These are phyloP conservation scores for Andrena minutula DNA, from an alignment of 2,888 invertebrate genomes.

Conservation along the genomic window DNA sequence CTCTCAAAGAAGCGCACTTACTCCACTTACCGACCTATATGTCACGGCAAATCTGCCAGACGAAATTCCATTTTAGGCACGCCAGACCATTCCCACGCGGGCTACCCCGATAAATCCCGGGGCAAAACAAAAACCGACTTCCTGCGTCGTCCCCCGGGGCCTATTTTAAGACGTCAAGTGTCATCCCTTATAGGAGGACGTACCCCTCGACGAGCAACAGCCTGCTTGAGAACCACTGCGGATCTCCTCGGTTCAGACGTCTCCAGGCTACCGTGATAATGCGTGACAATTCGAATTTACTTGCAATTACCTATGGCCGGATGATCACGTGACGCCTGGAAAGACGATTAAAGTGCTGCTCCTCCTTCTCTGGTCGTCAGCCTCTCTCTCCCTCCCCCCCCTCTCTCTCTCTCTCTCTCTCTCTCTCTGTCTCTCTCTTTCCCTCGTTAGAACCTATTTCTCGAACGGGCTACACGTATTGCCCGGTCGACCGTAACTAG, in stretches of 20 bases:
- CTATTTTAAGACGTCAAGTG: conserved; percentile 61
- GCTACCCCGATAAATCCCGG: conserved; percentile 41
- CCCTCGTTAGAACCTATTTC: conserved; percentile 25
- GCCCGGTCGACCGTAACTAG: conserved; percentile 67
- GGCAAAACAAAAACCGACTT: conserved; percentile 55
- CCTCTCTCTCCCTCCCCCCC: conserved; percentile 1
- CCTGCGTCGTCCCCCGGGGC: conserved; percentile 20
- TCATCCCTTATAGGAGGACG: conserved; percentile 33
- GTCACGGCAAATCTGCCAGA: conserved; percentile 30
- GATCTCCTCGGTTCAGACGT: conserved; percentile 40
- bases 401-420: conserved; percentile 1
- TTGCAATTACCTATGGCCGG: conserved; percentile 76
- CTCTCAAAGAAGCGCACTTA: neutral
- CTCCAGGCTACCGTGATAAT: conserved; percentile 74
- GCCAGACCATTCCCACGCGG: conserved; percentile 45
- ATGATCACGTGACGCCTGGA: conserved; percentile 72
- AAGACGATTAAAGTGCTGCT: conserved; percentile 67
- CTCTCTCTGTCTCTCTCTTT: conserved; percentile 11
- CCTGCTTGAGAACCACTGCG: conserved; percentile 66
- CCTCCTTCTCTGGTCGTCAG: conserved; percentile 29
- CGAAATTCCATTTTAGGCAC: conserved; percentile 40
- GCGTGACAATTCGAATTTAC: conserved; percentile 80
- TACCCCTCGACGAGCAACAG: neutral
- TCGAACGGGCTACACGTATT: conserved; percentile 51
- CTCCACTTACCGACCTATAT: conserved; percentile 14